Base-by-base conservation (phyloP, 2,113 vertebrate species). In the Equus przewalskii region DNA sequence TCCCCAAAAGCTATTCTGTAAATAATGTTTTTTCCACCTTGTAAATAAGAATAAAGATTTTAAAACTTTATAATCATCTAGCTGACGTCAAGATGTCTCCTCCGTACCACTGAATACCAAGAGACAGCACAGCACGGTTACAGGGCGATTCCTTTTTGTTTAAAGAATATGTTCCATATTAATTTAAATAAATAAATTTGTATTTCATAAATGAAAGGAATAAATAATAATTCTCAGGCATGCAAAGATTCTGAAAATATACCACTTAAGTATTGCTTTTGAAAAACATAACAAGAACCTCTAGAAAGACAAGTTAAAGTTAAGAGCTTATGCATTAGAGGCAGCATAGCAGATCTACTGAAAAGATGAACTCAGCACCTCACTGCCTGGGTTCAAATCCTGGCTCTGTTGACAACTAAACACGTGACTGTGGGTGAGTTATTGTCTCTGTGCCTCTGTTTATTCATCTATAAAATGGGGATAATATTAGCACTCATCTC, bases 11-110 rank as follows among this genome's bases (percentile, higher is more conserved):
- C 65, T 78, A 30, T 44, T 88, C 41, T 72, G 64, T 64, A 24
- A 49, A 15, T 65, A n/a, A 19, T 69, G 26, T 46, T 41, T 76
- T 76, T 90, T 65, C 56, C 13, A 83, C 11, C 14, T 44, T 65
- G 9, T 70, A 82, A 64, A n/a, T 56, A 89, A 95, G 10, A 82
- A 54, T 70, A 83, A 81, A 69, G 5, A 54, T n/a, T 95, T 91
- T 22, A 6, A 33, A 70, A 26, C 28, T 2, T 19, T 26, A 3
- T 33, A 26, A 26, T 41, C 30, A 28, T 62, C 44, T 14, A 85
- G 14, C 36, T 82, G 41, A 49, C 15, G 54, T 83, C 69, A 78
- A 78, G 18, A 70, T 51, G 8, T 76, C 22, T 24, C 30, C 51
- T 65, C 6, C 19, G 19, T 94, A 46, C 69, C 54, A 56, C 11